Evolutionary conservation across 2,113 vertebrate genomes (phyloP), one percentile per base, ranked within the genome.

Genomic region (Cochlearius cochlearius): DNA sequence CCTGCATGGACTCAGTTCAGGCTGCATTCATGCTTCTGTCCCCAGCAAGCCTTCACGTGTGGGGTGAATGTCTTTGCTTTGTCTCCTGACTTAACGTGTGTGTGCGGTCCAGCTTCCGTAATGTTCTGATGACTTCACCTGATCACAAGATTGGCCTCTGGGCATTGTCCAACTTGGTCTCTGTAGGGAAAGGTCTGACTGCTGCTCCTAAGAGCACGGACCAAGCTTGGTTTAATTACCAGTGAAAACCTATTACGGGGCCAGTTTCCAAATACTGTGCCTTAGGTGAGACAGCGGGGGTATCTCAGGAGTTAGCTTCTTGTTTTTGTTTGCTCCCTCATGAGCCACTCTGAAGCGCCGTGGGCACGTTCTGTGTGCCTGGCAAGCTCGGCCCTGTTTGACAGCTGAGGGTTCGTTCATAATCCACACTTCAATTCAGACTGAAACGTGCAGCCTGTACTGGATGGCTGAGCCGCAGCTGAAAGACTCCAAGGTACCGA

Each of bases 1-100:
- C 60, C 83, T 25, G 20, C 79, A 23, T 38, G 86, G 76, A 20
- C 60, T 74, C 72, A 74, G 79, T 39, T 93, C 81, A 82, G 90
- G 82, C 79, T 96, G 69, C 56, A 26, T 78, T 76, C 0, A 0
- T 83, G 72, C 63, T 63, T 89, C 82, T 95, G 86, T 41, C 72
- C 91, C 76, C 76, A 86, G 64, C 25, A 38, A 81, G 60, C 68
- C 83, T 81, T 76, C 88, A 36, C 0, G 0, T 21, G 79, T 47
- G 68, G 80, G 64, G 41, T 67, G 64, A 91, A 74, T 88, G 88
- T 62, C 72, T 88, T 63, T 80, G 81, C 62, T 95, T 96, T 93
- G 92, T 60, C 90, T 93, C 66, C 81, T 80, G 85, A 79, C 41
- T 56, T 68, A 4, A 9, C 7, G 15, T 63, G 52, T 45, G 19